Conservation (phyloP, 2,888 invertebrate species). For the Dascillus cervinus region DNA sequence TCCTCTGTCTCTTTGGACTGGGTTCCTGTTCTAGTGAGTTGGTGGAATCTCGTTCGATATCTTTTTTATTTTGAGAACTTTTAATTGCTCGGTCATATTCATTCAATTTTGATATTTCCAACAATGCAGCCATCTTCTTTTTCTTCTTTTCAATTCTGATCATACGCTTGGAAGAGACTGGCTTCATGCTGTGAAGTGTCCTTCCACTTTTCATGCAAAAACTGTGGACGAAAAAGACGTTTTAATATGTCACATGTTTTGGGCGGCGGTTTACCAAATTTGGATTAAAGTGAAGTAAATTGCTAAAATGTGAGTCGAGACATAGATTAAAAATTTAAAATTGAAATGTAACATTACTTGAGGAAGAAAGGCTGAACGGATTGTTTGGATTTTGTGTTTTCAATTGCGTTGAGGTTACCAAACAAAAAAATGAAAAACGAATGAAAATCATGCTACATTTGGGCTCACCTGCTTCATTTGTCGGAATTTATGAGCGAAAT, state of each 20-base stretch:
- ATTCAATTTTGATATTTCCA: slow-evolving; percentile 53
- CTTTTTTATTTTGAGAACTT: slow-evolving; percentile 21
- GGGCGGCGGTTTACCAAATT: no score
- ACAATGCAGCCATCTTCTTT: slow-evolving; percentile 54
- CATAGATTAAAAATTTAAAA: slow-evolving; percentile 26
- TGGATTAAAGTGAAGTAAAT: slow-evolving; percentile 21
- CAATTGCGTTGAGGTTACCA: slow-evolving; percentile 12
- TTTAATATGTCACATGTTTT: no score
- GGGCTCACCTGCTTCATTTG: slow-evolving; percentile 8
- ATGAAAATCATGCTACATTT: neutral
- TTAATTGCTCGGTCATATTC: slow-evolving; percentile 47
- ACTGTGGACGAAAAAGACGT: slow-evolving; percentile 13
- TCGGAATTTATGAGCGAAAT: no score
- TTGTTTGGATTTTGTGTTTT: slow-evolving; percentile 17
- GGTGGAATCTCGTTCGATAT: slow-evolving; percentile 5
- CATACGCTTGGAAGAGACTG: slow-evolving; percentile 44
- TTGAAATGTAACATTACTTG: slow-evolving; percentile 26
- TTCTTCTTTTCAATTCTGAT: slow-evolving; percentile 54
- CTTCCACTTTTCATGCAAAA: slow-evolving; percentile 20
- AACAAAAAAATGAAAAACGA: slow-evolving; percentile 9
- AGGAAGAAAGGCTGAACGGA: slow-evolving; percentile 14
- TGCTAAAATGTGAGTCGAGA: slow-evolving; percentile 22
- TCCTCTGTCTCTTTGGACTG: slow-evolving; percentile 25
- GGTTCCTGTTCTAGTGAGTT: slow-evolving; percentile 18
- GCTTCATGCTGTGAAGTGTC: slow-evolving; percentile 36